Evolutionary conservation across 30 jellyfish, hydroid and myxozoan genomes (phyloP).

Genomic region (Aurelia sp.): DNA sequence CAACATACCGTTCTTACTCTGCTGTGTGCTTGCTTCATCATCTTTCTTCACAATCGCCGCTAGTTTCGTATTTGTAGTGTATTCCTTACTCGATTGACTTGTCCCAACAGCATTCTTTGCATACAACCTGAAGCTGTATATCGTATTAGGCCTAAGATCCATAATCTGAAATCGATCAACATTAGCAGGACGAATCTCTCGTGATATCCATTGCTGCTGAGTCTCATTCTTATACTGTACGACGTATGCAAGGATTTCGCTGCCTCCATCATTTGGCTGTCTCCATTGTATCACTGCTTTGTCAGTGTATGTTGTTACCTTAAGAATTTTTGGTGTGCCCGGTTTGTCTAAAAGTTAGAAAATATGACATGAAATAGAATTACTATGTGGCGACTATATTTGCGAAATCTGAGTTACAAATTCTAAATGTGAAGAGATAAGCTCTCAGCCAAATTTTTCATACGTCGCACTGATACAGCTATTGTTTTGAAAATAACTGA

Average conservation of each 20-base stretch:
- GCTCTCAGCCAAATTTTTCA: no score
- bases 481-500: no score
- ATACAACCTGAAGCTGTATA: constrained; percentile 48
- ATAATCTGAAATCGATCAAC: constrained; percentile 67
- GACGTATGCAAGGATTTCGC: constrained; percentile 43
- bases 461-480: no score
- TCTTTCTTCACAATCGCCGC: neutral
- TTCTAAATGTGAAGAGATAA: no score
- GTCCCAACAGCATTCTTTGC: constrained; percentile 83
- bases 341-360: constrained; percentile 31
- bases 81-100: constrained; percentile 50
- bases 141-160: constrained; percentile 62
- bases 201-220: constrained; percentile 57
- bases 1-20: constrained; percentile 14
- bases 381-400: neutral
- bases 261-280: constrained; percentile 65
- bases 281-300: constrained; percentile 55
- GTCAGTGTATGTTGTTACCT: neutral
- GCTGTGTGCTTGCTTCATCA: neutral
- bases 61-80: constrained; percentile 2
- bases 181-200: constrained; percentile 65
- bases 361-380: neutral
- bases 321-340: constrained; percentile 22
- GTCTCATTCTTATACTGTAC: constrained; percentile 50
- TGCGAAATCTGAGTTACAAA: neutral